These are phyloP conservation scores for Percopsis transmontana DNA, from an alignment of 2,113 vertebrate genomes.

Conservation along the genomic window DNA sequence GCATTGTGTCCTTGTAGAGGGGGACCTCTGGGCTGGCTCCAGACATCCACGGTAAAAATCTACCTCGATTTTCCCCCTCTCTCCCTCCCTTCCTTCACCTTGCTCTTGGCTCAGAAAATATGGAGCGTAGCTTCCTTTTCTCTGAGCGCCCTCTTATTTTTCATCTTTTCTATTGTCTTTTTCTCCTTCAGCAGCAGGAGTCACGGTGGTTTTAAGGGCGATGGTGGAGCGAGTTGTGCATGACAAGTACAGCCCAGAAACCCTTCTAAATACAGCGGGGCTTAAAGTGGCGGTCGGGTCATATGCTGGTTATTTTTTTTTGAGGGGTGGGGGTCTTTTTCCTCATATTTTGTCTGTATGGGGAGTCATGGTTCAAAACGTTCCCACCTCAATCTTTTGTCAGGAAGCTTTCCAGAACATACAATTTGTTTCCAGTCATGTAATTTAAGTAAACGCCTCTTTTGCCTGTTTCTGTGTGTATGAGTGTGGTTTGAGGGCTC, in stretches of 20 bases:
- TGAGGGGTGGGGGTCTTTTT: not conserved
- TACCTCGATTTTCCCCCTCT: conserved; percentile 7
- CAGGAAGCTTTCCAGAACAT: conserved; percentile 40
- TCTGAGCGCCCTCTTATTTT: conserved; percentile 52
- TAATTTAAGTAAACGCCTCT: conserved; percentile 15
- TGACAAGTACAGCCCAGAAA: conserved; percentile 42
- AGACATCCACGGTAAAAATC: conserved; percentile 53
- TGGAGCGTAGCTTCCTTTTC: conserved; percentile 33
- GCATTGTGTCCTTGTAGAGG: conserved; percentile 64
- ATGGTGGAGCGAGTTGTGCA: conserved; percentile 34
- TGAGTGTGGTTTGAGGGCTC: conserved; percentile 24
- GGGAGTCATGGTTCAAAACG: too few relatives aligned
- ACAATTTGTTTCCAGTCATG: conserved; percentile 32
- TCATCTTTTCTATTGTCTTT: conserved; percentile 44
- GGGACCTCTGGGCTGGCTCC: conserved; percentile 59
- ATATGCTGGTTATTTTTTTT: too few relatives aligned
- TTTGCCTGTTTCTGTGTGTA: conserved; percentile 12
- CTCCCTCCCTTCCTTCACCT: conserved; percentile 5
- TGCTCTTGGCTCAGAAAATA: conserved; percentile 48
- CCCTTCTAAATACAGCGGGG: too few relatives aligned
- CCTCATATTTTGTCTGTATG: not conserved
- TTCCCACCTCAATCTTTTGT: conserved; percentile 35
- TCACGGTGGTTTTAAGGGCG: conserved; percentile 56
- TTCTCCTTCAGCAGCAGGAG: conserved; percentile 61
- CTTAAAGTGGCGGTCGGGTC: too few relatives aligned